Evolutionary conservation across 2,888 invertebrate species (phyloP).

Genomic region (Dorcus hopei): DNA sequence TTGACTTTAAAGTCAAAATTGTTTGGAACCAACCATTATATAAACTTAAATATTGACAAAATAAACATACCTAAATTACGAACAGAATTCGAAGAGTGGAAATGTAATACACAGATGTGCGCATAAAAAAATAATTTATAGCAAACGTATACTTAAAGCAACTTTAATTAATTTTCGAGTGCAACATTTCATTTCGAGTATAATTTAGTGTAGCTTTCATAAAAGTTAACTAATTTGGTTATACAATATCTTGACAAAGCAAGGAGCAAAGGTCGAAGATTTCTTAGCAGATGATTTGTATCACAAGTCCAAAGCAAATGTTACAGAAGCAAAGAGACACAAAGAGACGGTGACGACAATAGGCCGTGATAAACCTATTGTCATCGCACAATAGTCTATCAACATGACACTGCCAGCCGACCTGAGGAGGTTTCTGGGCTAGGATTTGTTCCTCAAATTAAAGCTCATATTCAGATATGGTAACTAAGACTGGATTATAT

Average conservation of each 20-base stretch:
- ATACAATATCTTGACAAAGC: neutral
- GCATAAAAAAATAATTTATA: too few species aligned
- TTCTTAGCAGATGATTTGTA: constrained; percentile 36
- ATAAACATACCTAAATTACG: too few species aligned
- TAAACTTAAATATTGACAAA: too few species aligned
- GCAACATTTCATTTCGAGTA: too few species aligned
- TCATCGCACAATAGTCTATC: constrained; percentile 47
- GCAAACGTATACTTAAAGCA: too few species aligned
- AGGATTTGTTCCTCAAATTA: constrained; percentile 15
- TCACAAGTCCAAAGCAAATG: constrained; percentile 37
- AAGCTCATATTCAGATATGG: constrained; percentile 2
- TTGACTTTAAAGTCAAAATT: too few species aligned
- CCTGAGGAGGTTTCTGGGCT: constrained; percentile 24
- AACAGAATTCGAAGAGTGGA: too few species aligned
- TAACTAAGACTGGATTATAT: neutral
- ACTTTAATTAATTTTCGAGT: too few species aligned
- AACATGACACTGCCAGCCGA: constrained; percentile 44
- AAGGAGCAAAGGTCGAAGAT: constrained; percentile 10
- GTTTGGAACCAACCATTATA: too few species aligned
- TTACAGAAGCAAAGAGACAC: constrained; percentile 34
- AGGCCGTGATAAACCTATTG: constrained; percentile 47
- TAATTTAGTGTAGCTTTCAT: too few species aligned
- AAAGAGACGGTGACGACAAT: constrained; percentile 42
- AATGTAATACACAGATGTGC: too few species aligned
- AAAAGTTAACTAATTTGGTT: neutral